Percentiles rank a stretch among this genome's conserved stretches.
Evolutionary conservation across 2,113 vertebrate species (phyloP).

Genomic region (Burhinus bistriatus): DNA sequence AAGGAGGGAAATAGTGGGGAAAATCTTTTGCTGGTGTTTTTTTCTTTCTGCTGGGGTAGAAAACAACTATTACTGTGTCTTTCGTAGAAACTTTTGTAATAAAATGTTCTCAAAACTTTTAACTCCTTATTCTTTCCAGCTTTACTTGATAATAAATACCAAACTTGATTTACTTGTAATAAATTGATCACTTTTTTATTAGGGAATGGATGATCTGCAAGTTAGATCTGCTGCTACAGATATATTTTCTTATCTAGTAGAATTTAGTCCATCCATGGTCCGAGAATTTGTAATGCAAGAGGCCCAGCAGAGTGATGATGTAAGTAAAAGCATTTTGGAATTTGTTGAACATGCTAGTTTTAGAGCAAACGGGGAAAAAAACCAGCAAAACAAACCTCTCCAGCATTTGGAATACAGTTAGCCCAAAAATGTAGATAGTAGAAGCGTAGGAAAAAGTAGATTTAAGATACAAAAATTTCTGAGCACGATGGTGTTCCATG

Average conservation of each 20-base stretch:
- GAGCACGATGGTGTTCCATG: neutral
- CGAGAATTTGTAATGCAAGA: constrained; percentile 99
- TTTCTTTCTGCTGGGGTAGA: neutral
- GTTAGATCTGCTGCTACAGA: constrained; percentile 96
- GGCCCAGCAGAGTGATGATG: constrained; percentile 95
- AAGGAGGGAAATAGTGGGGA: neutral
- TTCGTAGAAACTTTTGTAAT: neutral
- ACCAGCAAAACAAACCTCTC: neutral
- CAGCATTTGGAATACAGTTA: neutral
- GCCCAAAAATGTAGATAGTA: neutral
- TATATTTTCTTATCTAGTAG: constrained; percentile 99
- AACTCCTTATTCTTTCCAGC: neutral
- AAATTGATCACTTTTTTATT: neutral
- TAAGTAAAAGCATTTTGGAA: constrained; percentile 71
- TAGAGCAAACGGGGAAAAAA: neutral
- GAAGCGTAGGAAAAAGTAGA: neutral
- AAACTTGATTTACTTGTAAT: neutral
- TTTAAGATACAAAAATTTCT: neutral
- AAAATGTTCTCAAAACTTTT: neutral
- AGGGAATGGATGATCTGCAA: constrained; percentile 98
- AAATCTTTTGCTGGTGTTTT: neutral
- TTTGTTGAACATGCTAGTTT: neutral
- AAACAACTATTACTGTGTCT: neutral
- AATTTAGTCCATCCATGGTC: constrained; percentile 99
- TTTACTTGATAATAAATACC: neutral